Conservation (phyloP, 1,140 invertebrate species). For the Leguminivora glycinivorella region DNA sequence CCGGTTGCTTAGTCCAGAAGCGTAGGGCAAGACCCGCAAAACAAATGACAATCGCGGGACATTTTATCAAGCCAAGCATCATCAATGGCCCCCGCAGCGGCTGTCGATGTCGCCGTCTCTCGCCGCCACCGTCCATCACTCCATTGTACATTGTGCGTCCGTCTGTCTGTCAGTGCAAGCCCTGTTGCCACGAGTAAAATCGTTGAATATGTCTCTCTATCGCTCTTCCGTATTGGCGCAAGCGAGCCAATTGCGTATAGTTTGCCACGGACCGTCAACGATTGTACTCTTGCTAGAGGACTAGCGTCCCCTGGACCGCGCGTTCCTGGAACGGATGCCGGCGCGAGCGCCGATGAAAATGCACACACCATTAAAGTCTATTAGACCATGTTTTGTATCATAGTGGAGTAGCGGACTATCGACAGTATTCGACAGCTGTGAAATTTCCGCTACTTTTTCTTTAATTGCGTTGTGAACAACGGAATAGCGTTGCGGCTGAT, state of each 20-base stretch:
- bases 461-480: slow-evolving; percentile 16
- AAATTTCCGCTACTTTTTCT: slow-evolving; percentile 27
- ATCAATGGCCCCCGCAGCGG: neutral
- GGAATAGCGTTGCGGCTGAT: slow-evolving; percentile 3
- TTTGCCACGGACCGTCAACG: too few species aligned
- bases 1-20: neutral
- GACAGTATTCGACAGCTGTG: slow-evolving; percentile 22
- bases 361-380: slow-evolving; percentile 22
- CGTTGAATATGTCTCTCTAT: too few species aligned
- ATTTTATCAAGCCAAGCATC: slow-evolving; percentile 6
- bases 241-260: too few species aligned
- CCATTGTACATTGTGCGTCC: slow-evolving; percentile 35
- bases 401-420: slow-evolving; percentile 3
- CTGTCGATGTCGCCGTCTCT: neutral
- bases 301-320: neutral
- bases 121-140: slow-evolving; percentile 18
- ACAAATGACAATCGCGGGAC: slow-evolving; percentile 11
- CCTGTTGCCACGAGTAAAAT: too few species aligned
- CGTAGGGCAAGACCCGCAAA: neutral
- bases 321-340: slow-evolving; percentile 49
- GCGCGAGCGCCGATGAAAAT: slow-evolving; percentile 32
- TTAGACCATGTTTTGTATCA: slow-evolving; percentile 29
- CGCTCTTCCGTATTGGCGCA: too few species aligned
- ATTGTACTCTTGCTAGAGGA: too few species aligned
- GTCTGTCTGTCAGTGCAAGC: slow-evolving; percentile 39